Conservation (phyloP, 2,797 vertebrate genomes). For the Sebastes oblongus region DNA sequence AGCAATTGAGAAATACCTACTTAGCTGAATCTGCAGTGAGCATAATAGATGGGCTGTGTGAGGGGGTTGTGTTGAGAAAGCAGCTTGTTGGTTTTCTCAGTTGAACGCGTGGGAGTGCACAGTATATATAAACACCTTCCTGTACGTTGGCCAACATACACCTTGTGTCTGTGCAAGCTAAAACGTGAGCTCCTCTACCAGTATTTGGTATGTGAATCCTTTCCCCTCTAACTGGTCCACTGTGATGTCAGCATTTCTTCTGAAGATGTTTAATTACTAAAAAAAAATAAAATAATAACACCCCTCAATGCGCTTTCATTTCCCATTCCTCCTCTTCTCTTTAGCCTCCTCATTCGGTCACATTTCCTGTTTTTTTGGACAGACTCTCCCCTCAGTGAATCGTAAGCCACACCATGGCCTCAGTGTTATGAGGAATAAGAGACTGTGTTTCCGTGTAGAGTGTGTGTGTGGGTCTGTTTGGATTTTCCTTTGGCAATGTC, state of each 20-base stretch:
- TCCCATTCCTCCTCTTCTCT: not conserved
- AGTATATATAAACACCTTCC: not conserved
- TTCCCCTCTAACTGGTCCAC: not conserved
- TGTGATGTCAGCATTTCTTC: not conserved
- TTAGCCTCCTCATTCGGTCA: not conserved
- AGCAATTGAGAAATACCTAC: conserved; percentile 50
- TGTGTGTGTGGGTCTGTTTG: not conserved
- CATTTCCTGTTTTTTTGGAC: not conserved
- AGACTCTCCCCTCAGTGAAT: not conserved
- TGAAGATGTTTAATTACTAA: conserved; percentile 27
- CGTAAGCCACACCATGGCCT: not conserved
- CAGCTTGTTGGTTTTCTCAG: conserved; percentile 2
- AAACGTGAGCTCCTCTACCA: not conserved
- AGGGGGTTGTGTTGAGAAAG: conserved; percentile 18
- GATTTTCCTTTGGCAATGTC: not conserved
- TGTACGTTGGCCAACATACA: not conserved
- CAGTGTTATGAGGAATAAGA: not conserved
- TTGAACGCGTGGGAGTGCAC: conserved; percentile 12
- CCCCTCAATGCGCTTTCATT: not conserved
- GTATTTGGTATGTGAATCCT: not conserved
- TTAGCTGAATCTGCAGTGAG: conserved; percentile 42
- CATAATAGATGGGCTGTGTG: conserved; percentile 8
- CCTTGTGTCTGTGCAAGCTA: not conserved
- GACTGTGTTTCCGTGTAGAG: not conserved
- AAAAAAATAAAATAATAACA: not conserved